phyloP scores from a whole-genome alignment of 1,140 invertebrate genomes.

The Sweltsa coloradensis region DNA sequence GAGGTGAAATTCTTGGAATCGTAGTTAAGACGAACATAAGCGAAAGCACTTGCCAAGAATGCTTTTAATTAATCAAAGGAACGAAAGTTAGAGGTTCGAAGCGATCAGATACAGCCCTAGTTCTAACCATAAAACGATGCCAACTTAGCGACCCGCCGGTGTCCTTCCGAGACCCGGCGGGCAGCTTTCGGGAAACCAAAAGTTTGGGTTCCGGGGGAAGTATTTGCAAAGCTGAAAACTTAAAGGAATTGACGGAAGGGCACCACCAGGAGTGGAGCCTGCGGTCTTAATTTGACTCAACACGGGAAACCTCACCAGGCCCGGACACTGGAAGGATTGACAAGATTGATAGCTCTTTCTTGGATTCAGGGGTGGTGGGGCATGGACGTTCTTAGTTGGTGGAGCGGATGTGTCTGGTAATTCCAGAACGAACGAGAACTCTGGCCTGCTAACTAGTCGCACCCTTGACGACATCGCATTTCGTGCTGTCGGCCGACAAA shows the following conservation, averaged over 20 bases:
- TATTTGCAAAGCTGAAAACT: slow-evolving; percentile 90
- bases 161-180: slow-evolving; percentile 39
- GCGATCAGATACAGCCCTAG: no score
- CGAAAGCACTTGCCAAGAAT: no score
- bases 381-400: slow-evolving; percentile 86
- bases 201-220: slow-evolving; percentile 76
- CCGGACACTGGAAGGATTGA: slow-evolving; percentile 79
- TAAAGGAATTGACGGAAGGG: slow-evolving; percentile 74
- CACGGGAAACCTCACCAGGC: slow-evolving; percentile 75
- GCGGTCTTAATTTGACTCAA: slow-evolving; percentile 89
- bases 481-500: slow-evolving; percentile 15
- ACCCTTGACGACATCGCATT: no score
- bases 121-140: slow-evolving; percentile 80
- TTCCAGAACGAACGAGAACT: slow-evolving; percentile 32
- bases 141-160: slow-evolving; percentile 55
- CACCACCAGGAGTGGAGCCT: slow-evolving; percentile 84
- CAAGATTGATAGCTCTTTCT: slow-evolving; percentile 86
- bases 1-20: no score
- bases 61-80: no score
- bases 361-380: slow-evolving; percentile 61
- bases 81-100: no score
- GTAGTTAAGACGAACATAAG: no score
- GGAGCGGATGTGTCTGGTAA: slow-evolving; percentile 76
- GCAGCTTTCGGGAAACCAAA: slow-evolving; percentile 55
- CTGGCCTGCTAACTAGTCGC: no score